phyloP scores from a whole-genome alignment of 2,888 invertebrate species.

The Megamerina dolium region DNA sequence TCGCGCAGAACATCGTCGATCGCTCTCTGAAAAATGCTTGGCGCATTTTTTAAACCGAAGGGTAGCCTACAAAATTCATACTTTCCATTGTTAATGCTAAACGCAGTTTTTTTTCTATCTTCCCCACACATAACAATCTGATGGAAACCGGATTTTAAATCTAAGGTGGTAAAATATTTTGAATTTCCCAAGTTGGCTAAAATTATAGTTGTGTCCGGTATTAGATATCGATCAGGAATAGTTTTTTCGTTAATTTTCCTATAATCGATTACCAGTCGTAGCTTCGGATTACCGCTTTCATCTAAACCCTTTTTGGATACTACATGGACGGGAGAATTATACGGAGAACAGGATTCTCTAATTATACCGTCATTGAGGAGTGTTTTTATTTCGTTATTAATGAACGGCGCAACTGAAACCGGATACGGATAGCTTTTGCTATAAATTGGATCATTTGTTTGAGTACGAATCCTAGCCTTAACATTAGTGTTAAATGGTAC shows the following conservation, averaged over 20 bases:
- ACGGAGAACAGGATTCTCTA: slow-evolving; percentile 11
- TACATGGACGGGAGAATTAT: slow-evolving; percentile 13
- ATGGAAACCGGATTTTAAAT: slow-evolving; percentile 12
- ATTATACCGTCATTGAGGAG: slow-evolving; percentile 15
- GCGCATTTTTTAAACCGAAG: slow-evolving; percentile 3
- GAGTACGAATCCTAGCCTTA: slow-evolving; percentile 11
- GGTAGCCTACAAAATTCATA: slow-evolving; percentile 6
- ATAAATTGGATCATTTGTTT: slow-evolving; percentile 14
- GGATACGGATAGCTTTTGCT: slow-evolving; percentile 14
- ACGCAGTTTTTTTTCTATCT: slow-evolving; percentile 11
- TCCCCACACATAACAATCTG: slow-evolving; percentile 5
- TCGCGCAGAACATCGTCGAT: no score
- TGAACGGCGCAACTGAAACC: slow-evolving; percentile 12
- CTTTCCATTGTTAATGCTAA: slow-evolving; percentile 7
- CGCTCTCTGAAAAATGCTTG: no score
- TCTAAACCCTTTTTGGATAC: slow-evolving; percentile 12
- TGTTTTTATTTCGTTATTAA: slow-evolving; percentile 15
- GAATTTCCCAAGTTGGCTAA: slow-evolving; percentile 13
- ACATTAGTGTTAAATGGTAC: slow-evolving; percentile 14
- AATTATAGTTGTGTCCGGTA: slow-evolving; percentile 13
- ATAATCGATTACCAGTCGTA: slow-evolving; percentile 16
- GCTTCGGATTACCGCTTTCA: slow-evolving; percentile 11
- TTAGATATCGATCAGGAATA: slow-evolving; percentile 15
- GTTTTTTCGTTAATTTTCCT: slow-evolving; percentile 15
- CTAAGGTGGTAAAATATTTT: slow-evolving; percentile 10